Evolutionary conservation across 1,140 invertebrate genomes (phyloP), one percentile per base, ranked within the genome.

Genomic region (Drosophila subobscura): DNA sequence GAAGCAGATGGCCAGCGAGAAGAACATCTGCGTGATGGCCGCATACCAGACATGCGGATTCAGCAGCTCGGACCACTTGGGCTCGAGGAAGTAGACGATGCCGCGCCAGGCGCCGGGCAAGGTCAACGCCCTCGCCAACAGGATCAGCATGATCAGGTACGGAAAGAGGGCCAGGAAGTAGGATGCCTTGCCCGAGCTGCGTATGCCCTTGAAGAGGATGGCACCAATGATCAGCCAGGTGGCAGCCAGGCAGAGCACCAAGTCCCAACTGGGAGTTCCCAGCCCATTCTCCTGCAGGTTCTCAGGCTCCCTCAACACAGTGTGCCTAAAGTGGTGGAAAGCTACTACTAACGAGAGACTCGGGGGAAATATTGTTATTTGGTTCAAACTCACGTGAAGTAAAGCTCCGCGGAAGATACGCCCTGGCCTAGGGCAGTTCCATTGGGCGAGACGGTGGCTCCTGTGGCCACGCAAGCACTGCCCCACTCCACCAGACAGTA

Each of bases 1-100:
- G 55, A 97, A 95, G 56, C 95, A 96, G 14, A 97, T 95, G 5
- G 95, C 95, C 12, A 97, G 92, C 0, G 96, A 97, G 90, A 97
- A 97, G 90, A 96, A 96, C 79, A 96, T 96, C 81, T 98, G 97
- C 0, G 96, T 96, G 0, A 96, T 95, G 22, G 96, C 96, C 8
- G 96, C 95, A 74, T 96, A 96, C 97, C 96, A 98, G 0, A 96
- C 95, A 91, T 94, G 90, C 0, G 92, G 92, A 91, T 95, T 93
- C 16, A 95, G 92, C 2, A 96, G 91, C 74, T 94, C 93, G 4
- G 92, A 77, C 95, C 95, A 96, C 52, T 95, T 90, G 0, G 96
- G 96, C 14, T 92, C 94, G 14, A 97, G 90, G 77, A 97, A 96
- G 83, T 95, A 97, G 0, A 94, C 77, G 37, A 98, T 96, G 5